These are phyloP conservation scores for Mastomys natalensis DNA, from an alignment of 2,113 vertebrate species.

Conservation along the genomic window DNA sequence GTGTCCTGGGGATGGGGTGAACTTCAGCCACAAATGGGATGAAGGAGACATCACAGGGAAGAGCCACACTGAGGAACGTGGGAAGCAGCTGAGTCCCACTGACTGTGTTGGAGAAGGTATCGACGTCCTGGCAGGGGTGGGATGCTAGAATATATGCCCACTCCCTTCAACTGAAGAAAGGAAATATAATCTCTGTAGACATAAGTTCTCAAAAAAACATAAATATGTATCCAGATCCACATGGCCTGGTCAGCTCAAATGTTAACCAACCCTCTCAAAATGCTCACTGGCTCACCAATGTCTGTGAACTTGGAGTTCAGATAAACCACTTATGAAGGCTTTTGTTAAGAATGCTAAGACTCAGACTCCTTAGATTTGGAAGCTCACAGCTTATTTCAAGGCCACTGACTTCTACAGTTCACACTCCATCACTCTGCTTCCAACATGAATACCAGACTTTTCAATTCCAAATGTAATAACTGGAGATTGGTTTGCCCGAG, in stretches of 20 bases:
- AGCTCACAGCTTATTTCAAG: background rate
- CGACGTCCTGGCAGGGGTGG: background rate
- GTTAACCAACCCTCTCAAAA: background rate
- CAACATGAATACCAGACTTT: background rate
- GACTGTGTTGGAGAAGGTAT: background rate
- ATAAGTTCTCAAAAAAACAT: background rate
- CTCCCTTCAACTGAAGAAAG: background rate
- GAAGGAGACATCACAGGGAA: background rate
- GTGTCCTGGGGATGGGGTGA: background rate
- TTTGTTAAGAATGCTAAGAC: background rate
- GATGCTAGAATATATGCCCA: background rate
- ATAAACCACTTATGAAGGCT: background rate
- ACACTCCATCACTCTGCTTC: background rate
- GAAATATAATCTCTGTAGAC: background rate
- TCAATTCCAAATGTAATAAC: background rate
- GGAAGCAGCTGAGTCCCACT: background rate
- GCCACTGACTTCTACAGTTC: background rate
- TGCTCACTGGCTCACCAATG: background rate
- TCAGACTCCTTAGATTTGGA: background rate
- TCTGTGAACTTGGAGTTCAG: background rate
- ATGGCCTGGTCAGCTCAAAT: background rate
- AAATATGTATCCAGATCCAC: background rate
- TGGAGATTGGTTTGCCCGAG: constrained; percentile 13
- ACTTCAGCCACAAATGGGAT: background rate
- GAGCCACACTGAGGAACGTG: background rate